These are phyloP conservation scores for Mizuhopecten yessoensis DNA, from an alignment of 1,140 invertebrate species.

Conservation along the genomic window DNA sequence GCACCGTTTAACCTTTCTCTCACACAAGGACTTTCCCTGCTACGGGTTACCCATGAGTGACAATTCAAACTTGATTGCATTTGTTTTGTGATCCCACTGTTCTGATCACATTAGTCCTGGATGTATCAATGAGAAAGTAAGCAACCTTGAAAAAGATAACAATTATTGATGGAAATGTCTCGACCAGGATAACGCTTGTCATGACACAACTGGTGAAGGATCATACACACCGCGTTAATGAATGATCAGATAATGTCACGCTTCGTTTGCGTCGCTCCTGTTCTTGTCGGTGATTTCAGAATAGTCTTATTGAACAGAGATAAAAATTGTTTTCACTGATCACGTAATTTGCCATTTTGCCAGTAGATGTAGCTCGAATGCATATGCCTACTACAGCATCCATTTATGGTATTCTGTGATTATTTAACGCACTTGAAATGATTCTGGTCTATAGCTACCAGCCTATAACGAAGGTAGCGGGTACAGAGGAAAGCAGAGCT, in stretches of 20 bases:
- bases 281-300: neutral
- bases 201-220: neutral
- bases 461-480: neutral
- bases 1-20: too few species aligned
- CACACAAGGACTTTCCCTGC: neutral
- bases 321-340: neutral
- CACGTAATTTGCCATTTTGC: neutral
- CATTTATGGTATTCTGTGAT: neutral
- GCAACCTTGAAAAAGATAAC: neutral
- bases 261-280: neutral
- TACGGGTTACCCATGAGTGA: neutral
- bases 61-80: neutral
- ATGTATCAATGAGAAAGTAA: conserved; percentile 1
- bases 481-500: neutral
- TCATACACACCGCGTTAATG: neutral
- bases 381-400: neutral
- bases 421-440: neutral
- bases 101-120: conserved; percentile 13
- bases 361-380: neutral
- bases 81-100: neutral
- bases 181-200: neutral
- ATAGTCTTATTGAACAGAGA: neutral
- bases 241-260: neutral
- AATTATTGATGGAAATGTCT: conserved; percentile 3
- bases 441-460: neutral